phyloP scores from a whole-genome alignment of 2,888 invertebrate genomes.

The Ethmia dodecea region DNA sequence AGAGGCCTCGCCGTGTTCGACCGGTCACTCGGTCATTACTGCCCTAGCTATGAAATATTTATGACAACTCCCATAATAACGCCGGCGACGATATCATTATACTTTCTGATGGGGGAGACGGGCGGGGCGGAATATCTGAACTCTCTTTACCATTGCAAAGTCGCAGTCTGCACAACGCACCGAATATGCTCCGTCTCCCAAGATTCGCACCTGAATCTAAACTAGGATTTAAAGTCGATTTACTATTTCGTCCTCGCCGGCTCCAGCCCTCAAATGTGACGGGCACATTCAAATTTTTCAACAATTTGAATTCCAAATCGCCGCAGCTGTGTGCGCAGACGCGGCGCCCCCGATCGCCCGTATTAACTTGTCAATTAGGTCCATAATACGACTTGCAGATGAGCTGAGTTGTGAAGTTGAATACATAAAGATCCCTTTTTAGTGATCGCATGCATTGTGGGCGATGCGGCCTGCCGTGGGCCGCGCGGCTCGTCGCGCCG shows the following conservation, averaged over 20 bases:
- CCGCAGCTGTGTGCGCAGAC: conserved; percentile 59
- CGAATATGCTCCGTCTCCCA: conserved; percentile 31
- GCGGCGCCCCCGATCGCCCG: conserved; percentile 83
- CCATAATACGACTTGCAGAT: conserved; percentile 94
- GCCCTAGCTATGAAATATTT: conserved; percentile 77
- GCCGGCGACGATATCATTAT: conserved; percentile 77
- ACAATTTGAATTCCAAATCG: conserved; percentile 23
- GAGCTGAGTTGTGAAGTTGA: conserved; percentile 84
- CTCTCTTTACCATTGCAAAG: conserved; percentile 76
- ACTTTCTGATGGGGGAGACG: conserved; percentile 78
- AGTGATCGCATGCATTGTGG: conserved; percentile 74
- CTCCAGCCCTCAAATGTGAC: conserved; percentile 1
- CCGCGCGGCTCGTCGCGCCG: conserved; percentile 13
- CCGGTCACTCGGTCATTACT: conserved; percentile 75
- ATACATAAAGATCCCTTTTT: conserved; percentile 83
- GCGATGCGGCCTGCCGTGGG: conserved; percentile 38
- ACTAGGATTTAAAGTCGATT: conserved; percentile 32
- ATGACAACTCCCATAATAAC: conserved; percentile 76
- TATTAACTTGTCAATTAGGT: conserved; percentile 95
- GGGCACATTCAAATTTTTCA: conserved; percentile 22
- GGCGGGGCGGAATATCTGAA: conserved; percentile 76
- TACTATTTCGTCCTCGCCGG: conserved; percentile 23
- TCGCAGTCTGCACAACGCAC: conserved; percentile 51
- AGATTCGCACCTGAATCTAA: conserved; percentile 53
- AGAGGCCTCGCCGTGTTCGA: conserved; percentile 19